These are phyloP conservation scores for Aporrectodea caliginosa DNA, from an alignment of 1,140 invertebrate species.

Conservation along the genomic window DNA sequence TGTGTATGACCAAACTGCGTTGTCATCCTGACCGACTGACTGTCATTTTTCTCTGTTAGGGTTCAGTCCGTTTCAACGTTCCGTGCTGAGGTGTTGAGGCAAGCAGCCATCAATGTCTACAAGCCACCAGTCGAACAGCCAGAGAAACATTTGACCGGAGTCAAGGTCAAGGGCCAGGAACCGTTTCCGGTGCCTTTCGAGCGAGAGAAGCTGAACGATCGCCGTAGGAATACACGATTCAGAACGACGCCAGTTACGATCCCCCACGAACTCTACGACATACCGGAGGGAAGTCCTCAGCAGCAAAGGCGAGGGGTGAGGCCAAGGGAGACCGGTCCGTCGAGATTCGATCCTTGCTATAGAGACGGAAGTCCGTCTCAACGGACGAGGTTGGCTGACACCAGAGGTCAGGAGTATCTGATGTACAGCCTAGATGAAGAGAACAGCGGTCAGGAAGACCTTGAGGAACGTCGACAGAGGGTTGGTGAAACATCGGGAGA, in stretches of 20 bases:
- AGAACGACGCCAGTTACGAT: slow-evolving; percentile 48
- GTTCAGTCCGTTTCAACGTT: slow-evolving; percentile 48
- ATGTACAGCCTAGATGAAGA: too few relatives aligned
- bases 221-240: slow-evolving; percentile 37
- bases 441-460: too few relatives aligned
- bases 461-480: too few relatives aligned
- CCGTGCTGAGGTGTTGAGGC: slow-evolving; percentile 43
- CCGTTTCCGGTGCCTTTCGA: slow-evolving; percentile 28
- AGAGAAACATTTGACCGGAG: slow-evolving; percentile 34
- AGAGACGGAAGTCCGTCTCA: not conserved
- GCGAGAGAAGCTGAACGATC: slow-evolving; percentile 17
- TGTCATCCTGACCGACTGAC: too few relatives aligned
- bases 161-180: slow-evolving; percentile 30
- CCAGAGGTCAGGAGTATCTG: too few relatives aligned
- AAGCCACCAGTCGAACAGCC: slow-evolving; percentile 34
- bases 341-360: too few relatives aligned
- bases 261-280: slow-evolving; percentile 47
- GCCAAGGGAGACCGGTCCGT: too few relatives aligned
- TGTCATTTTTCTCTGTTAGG: too few relatives aligned
- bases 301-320: too few relatives aligned
- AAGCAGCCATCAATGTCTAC: slow-evolving; percentile 47
- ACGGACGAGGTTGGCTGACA: not conserved
- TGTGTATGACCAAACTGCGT: too few relatives aligned
- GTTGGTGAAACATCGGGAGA: too few relatives aligned
- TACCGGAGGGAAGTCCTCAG: too few relatives aligned